These are phyloP conservation scores for Cephus spinipes DNA, from an alignment of 2,888 invertebrate species.

Conservation along the genomic window DNA sequence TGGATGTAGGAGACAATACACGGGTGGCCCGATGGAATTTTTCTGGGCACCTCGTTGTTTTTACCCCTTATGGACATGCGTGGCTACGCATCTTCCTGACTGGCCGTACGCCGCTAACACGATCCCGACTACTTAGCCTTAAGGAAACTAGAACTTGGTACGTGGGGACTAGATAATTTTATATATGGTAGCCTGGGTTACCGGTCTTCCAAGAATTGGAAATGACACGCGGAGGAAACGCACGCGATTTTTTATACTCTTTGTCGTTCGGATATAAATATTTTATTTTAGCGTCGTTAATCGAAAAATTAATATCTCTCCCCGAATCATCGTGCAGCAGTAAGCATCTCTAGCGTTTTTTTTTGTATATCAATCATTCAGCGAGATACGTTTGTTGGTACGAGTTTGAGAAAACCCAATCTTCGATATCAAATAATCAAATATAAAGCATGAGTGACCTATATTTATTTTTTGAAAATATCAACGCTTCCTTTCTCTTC, in stretches of 20 bases:
- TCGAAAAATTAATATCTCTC: no score
- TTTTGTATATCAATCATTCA: no score
- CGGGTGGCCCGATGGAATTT: background rate
- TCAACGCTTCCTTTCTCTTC: no score
- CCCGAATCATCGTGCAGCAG: no score
- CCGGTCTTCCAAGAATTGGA: slow-evolving; percentile 51
- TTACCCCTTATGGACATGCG: background rate
- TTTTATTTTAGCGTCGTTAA: no score
- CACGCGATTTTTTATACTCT: background rate
- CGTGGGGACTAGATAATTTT: slow-evolving; percentile 38
- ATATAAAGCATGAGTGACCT: no score
- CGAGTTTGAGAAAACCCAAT: no score
- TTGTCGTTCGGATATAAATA: background rate
- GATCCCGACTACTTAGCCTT: slow-evolving; percentile 23
- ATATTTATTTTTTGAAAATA: no score
- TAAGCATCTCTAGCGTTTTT: no score
- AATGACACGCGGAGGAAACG: slow-evolving; percentile 20
- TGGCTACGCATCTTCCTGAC: slow-evolving; percentile 1
- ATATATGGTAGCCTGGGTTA: slow-evolving; percentile 39
- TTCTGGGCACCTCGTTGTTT: slow-evolving; percentile 32
- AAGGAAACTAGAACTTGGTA: slow-evolving; percentile 43
- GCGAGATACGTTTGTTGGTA: no score
- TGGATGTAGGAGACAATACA: background rate
- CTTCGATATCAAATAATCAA: no score
- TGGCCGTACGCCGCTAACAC: background rate